Percentiles rank a stretch among this genome's conserved stretches.
phyloP scores from a whole-genome alignment of 2,797 vertebrate genomes.

The Streptopelia turtur region DNA sequence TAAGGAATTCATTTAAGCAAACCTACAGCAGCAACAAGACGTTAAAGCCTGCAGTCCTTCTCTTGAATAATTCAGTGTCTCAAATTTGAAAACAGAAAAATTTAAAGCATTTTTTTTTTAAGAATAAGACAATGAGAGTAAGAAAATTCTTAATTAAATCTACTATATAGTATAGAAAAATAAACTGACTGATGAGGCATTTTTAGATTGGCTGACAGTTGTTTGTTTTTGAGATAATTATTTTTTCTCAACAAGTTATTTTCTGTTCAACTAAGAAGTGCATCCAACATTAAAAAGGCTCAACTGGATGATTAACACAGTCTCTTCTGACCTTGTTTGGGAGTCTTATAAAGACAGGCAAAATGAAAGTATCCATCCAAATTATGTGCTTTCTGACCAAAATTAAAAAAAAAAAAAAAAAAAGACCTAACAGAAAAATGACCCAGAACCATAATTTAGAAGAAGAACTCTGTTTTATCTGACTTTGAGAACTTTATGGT shows the following conservation, averaged over 20 bases:
- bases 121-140: background rate
- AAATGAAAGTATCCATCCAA: background rate
- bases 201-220: background rate
- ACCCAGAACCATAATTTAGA: background rate
- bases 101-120: background rate
- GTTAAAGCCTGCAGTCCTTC: background rate
- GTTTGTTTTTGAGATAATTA: background rate
- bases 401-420: background rate
- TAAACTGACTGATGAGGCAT: background rate
- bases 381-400: background rate
- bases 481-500: background rate
- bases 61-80: background rate
- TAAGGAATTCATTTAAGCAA: conserved; percentile 20
- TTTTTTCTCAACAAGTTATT: background rate
- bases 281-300: background rate
- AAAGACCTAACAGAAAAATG: background rate
- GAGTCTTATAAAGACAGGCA: background rate
- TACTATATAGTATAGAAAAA: background rate
- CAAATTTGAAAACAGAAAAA: background rate
- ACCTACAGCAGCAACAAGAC: background rate
- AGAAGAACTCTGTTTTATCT: background rate
- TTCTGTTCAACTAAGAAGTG: background rate
- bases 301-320: background rate
- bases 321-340: background rate
- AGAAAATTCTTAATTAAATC: background rate